Evolutionary conservation across 1,140 invertebrate species (phyloP).

Genomic region (Drosophila lacertosa): DNA sequence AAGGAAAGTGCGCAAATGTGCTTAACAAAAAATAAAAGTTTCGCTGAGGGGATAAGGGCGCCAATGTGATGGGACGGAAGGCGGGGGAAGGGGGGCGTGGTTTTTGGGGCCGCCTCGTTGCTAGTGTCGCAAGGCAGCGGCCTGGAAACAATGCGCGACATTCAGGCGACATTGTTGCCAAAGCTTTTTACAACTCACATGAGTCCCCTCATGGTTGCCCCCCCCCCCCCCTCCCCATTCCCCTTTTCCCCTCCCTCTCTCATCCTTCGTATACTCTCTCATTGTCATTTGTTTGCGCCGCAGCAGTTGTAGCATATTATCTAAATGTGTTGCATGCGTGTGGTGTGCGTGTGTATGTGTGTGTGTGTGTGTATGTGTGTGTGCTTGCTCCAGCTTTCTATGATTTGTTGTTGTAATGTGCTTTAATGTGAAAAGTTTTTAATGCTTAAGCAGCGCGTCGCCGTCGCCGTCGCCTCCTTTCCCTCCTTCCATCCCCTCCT

Average conservation of each 20-base stretch:
- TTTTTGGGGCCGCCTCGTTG: conserved; percentile 39
- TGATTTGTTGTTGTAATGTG: conserved; percentile 83
- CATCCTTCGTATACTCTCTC: conserved; percentile 3
- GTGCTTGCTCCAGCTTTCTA: conserved; percentile 53
- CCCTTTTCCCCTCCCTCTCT: not conserved
- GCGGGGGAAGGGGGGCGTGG: not conserved
- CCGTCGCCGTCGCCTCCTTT: conserved; percentile 17
- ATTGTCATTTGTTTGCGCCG: conserved; percentile 76
- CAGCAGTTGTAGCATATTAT: conserved; percentile 82
- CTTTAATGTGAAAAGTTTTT: conserved; percentile 83
- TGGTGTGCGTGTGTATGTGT: conserved; percentile 35
- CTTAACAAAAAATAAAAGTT: conserved; percentile 73
- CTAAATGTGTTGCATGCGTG: conserved; percentile 80
- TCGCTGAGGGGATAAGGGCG: no score
- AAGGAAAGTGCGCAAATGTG: conserved; percentile 75
- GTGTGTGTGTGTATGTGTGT: conserved; percentile 28
- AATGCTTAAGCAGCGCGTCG: conserved; percentile 74
- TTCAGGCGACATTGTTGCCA: conserved; percentile 81
- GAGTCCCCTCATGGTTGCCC: conserved; percentile 37
- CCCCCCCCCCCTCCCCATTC: not conserved
- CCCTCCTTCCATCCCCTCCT: no score
- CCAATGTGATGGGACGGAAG: not conserved
- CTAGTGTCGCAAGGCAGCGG: conserved; percentile 70
- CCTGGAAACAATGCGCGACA: conserved; percentile 80
- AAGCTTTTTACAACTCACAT: conserved; percentile 81